phyloP scores from a whole-genome alignment of 2,113 vertebrate species.

The Pelvicachromis taeniatus region DNA sequence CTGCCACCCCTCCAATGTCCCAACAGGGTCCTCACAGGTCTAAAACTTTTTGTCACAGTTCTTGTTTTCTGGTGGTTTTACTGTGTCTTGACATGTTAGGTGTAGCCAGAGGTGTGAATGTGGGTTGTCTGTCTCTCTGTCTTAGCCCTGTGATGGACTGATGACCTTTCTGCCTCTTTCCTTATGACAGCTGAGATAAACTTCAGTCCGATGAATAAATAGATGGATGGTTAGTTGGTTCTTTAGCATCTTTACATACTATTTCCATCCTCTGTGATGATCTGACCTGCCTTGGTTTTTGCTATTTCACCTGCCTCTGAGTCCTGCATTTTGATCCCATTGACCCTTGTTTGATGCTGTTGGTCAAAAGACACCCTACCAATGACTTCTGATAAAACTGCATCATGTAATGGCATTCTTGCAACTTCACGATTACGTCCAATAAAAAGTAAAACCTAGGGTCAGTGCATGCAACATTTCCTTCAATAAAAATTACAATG shows the following conservation, averaged over 20 bases:
- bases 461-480: neutral
- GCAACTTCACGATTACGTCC: neutral
- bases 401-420: fast-evolving
- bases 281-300: neutral
- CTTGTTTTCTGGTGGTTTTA: neutral
- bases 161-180: neutral
- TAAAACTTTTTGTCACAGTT: neutral
- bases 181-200: neutral
- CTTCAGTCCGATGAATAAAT: fast-evolving
- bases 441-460: neutral
- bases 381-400: neutral
- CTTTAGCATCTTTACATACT: fast-evolving
- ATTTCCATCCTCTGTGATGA: neutral
- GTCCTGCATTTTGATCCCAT: neutral
- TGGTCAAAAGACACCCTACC: neutral
- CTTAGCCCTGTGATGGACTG: neutral
- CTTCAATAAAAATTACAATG: neutral
- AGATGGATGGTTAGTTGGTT: neutral
- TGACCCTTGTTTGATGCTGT: neutral
- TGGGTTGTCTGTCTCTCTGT: neutral
- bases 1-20: neutral
- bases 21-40: fast-evolving
- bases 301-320: neutral
- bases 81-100: neutral
- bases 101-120: neutral